phyloP scores from a whole-genome alignment of 2,113 vertebrate species.

The Xenopus tropicalis region DNA sequence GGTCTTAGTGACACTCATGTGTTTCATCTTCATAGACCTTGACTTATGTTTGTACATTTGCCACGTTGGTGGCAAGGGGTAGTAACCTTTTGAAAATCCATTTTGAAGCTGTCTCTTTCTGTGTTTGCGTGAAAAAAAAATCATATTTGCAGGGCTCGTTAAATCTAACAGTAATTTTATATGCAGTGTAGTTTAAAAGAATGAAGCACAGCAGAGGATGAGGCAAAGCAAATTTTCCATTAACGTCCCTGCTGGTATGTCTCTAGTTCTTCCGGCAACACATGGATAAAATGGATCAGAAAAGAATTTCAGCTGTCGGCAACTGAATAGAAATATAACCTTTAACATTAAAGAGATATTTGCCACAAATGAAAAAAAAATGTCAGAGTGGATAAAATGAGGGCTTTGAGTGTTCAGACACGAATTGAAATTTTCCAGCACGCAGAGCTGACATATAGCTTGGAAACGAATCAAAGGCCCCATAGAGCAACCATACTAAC shows the following conservation, averaged over 20 bases:
- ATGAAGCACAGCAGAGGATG: conserved; percentile 16
- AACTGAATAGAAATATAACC: conserved; percentile 1
- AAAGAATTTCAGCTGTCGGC: conserved; percentile 1
- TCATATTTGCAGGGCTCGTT: conserved; percentile 29
- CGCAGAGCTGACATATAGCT: too few species aligned
- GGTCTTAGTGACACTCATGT: conserved; percentile 15
- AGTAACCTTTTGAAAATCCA: conserved; percentile 14
- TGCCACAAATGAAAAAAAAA: background rate
- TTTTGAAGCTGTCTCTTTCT: conserved; percentile 25
- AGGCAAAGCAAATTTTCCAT: conserved; percentile 13
- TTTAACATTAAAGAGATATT: conserved; percentile 1
- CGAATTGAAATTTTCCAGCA: too few species aligned
- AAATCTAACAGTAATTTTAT: conserved; percentile 23
- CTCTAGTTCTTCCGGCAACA: background rate
- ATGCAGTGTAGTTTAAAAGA: conserved; percentile 25
- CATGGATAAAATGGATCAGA: conserved; percentile 19
- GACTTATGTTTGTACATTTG: conserved; percentile 33
- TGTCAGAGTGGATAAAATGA: background rate
- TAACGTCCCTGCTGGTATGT: conserved; percentile 4
- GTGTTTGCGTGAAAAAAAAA: conserved; percentile 16
- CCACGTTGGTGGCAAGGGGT: conserved; percentile 33
- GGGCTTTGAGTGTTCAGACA: background rate
- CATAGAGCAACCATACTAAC: too few species aligned
- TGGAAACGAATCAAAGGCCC: too few species aligned
- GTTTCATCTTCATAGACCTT: conserved; percentile 34